Base-by-base conservation (phyloP, 2,113 vertebrate species). In the Urocynchramus pylzowi region DNA sequence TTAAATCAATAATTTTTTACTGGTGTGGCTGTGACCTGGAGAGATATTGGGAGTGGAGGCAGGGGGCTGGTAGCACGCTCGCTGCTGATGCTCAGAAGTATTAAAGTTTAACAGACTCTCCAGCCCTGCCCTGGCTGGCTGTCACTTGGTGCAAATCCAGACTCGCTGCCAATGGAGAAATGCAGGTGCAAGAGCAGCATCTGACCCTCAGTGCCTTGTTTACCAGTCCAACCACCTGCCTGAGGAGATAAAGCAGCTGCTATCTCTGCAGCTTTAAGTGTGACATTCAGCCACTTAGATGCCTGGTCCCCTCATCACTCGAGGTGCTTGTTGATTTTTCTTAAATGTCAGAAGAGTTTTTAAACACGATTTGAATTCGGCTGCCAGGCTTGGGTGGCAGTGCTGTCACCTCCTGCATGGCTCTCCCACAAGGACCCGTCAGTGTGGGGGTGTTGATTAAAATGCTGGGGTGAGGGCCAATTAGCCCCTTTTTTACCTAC, bases 331-430 rank as follows among this genome's bases (percentile, higher is more conserved):
- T 98, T 98, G 98, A 98, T 98, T 98, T 97, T 98, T 97, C 96
- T 97, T 97, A 98, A 98, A 98, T 98, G 98, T 98, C 98, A 98
- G 93, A 77, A 89, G 95, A 97, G 97, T 88, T 98, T 97, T 97
- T 90, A 83, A 97, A 95, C 96, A 96, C 69, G 52, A 91, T 97
- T 98, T 93, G 96, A 76, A 95, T 93, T 92, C 7, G 74, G 73
- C 33, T 87, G 95, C 96, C 90, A 31, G 92, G 88, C 50, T 68
- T 1, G 4, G 13, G 56, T 49, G 60, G 90, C 83, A 61, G 54
- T 1, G 27, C 92, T 35, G 78, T 64, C 80, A 17, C 82, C 71
- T 82, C 91, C 76, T 0, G 9, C 1, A 0, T 2, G n/a, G 53
- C 76, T 82, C n/a, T 78, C 49, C 93, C 41, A 3, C 7, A 0